phyloP scores from a whole-genome alignment of 2,888 invertebrate genomes.

The Eulithis prunata region DNA sequence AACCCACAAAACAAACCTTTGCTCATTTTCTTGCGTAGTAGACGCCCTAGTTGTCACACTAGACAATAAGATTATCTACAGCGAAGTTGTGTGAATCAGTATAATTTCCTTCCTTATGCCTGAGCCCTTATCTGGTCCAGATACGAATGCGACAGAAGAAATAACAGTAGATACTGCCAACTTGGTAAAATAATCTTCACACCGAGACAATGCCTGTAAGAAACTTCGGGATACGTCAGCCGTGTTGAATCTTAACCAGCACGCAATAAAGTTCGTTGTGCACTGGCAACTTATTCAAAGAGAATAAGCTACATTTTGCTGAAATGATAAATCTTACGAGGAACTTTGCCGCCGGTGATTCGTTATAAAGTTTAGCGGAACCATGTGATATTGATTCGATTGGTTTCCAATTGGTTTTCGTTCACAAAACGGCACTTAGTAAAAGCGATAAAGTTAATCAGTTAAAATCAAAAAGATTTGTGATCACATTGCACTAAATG shows the following conservation, averaged over 20 bases:
- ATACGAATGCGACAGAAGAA: neutral
- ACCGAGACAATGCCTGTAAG: neutral
- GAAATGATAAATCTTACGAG: slow-evolving; percentile 39
- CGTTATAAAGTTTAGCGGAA: slow-evolving; percentile 31
- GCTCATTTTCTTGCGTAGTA: no score
- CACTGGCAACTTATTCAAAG: neutral
- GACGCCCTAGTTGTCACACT: neutral
- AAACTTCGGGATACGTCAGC: neutral
- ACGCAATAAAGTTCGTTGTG: neutral
- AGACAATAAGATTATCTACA: slow-evolving; percentile 14
- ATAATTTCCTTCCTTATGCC: slow-evolving; percentile 3
- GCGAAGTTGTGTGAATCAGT: neutral
- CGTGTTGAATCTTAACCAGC: neutral
- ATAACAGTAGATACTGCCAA: neutral
- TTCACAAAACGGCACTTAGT: neutral
- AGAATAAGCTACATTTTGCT: slow-evolving; percentile 12
- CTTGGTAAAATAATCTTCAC: neutral
- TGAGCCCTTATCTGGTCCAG: slow-evolving; percentile 6
- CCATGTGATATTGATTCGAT: slow-evolving; percentile 37
- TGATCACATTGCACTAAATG: no score
- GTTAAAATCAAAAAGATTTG: no score
- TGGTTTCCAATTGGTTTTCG: slow-evolving; percentile 23
- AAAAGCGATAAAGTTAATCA: no score
- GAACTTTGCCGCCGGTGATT: slow-evolving; percentile 35
- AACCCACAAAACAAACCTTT: no score